phyloP scores from a whole-genome alignment of 1,140 invertebrate species.

The Orussus abietinus region DNA sequence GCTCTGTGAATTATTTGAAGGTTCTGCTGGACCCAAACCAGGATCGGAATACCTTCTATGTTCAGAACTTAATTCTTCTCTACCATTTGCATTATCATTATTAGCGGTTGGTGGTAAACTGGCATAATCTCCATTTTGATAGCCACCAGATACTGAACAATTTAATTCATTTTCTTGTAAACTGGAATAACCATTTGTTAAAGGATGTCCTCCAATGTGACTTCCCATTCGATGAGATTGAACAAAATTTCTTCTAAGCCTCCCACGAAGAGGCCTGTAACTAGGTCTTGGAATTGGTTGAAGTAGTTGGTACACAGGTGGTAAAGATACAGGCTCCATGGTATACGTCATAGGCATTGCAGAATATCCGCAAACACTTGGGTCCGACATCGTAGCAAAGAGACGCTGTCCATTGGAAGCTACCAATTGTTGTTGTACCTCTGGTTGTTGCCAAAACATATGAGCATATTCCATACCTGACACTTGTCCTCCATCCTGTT shows the following conservation, averaged over 20 bases:
- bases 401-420: constrained; percentile 43
- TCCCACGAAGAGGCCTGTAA: constrained; percentile 28
- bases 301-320: constrained; percentile 43
- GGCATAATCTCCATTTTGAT: constrained; percentile 49
- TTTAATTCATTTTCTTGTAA: constrained; percentile 39
- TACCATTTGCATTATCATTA: constrained; percentile 33
- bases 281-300: constrained; percentile 35
- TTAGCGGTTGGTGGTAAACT: constrained; percentile 54
- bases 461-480: constrained; percentile 24
- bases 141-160: constrained; percentile 39
- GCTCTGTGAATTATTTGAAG: constrained; percentile 26
- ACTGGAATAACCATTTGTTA: constrained; percentile 39
- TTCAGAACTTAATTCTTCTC: constrained; percentile 40
- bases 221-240: constrained; percentile 20
- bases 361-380: constrained; percentile 53
- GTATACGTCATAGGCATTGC: constrained; percentile 49
- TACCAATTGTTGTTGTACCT: constrained; percentile 15
- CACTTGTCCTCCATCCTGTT: constrained; percentile 16
- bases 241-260: constrained; percentile 21
- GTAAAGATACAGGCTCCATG: constrained; percentile 56
- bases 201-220: constrained; percentile 19
- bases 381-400: constrained; percentile 52
- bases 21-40: constrained; percentile 53
- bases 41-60: constrained; percentile 57
- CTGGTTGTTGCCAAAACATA: constrained; percentile 27